These are phyloP conservation scores for Linyphia triangularis DNA, from an alignment of 2,888 invertebrate species.

Conservation along the genomic window DNA sequence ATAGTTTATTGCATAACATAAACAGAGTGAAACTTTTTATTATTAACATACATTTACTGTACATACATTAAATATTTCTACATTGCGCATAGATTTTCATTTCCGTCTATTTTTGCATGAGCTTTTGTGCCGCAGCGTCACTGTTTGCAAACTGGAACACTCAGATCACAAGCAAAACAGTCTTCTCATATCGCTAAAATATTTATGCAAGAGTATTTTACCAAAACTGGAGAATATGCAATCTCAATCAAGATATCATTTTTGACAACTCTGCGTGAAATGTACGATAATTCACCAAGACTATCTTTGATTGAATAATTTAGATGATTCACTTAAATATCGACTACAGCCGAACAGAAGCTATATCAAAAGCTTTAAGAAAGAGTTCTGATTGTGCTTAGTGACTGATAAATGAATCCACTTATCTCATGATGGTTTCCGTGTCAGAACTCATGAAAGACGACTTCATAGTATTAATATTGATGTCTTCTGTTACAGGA, in stretches of 20 bases:
- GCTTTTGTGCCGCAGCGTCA: too few relatives aligned
- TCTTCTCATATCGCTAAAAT: neutral
- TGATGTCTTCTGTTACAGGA: too few relatives aligned
- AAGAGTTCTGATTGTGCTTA: neutral
- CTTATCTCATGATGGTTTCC: neutral
- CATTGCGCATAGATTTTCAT: too few relatives aligned
- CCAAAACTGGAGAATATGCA: neutral
- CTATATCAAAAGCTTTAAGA: neutral
- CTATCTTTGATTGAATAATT: neutral
- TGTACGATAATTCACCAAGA: neutral
- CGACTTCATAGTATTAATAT: neutral
- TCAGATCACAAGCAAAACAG: neutral
- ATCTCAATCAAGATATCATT: neutral
- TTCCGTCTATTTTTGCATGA: too few relatives aligned
- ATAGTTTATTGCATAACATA: too few relatives aligned
- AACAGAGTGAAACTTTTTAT: too few relatives aligned
- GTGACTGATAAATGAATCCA: neutral
- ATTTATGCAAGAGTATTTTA: neutral
- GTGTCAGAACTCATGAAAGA: slow-evolving; percentile 9
- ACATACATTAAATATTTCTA: too few relatives aligned
- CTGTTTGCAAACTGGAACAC: too few relatives aligned
- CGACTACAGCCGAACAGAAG: neutral
- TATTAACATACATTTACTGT: too few relatives aligned
- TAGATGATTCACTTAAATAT: neutral
- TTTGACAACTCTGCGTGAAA: neutral